These are phyloP conservation scores for Solea solea DNA, from an alignment of 2,113 vertebrate genomes.

Conservation along the genomic window DNA sequence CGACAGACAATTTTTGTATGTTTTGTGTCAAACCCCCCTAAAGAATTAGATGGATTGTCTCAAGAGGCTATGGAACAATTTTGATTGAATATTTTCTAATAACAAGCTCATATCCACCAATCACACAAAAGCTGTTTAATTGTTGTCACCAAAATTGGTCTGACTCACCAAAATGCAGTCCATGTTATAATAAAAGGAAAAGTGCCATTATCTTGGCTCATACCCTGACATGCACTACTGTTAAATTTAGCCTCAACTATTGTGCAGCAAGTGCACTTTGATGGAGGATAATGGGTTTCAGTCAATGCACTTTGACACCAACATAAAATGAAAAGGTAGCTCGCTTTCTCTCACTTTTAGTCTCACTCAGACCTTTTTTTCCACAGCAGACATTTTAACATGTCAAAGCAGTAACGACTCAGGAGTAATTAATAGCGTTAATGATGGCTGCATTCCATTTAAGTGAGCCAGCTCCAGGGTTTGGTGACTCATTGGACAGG, in stretches of 20 bases:
- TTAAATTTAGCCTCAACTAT: background rate
- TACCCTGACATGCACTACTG: background rate
- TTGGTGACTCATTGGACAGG: background rate
- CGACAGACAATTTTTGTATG: no score
- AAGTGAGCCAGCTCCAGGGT: background rate
- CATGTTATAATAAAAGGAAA: background rate
- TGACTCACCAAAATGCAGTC: background rate
- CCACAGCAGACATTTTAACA: background rate
- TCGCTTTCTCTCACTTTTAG: slow-evolving; percentile 1
- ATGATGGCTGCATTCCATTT: background rate
- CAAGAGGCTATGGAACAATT: no score
- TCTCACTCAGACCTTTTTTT: background rate
- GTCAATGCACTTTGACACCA: slow-evolving; percentile 8
- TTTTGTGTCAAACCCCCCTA: no score
- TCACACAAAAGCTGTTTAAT: background rate
- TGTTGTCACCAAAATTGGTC: background rate
- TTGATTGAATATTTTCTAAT: no score
- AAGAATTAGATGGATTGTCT: no score
- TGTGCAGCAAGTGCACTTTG: background rate
- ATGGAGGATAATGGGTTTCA: slow-evolving; percentile 22
- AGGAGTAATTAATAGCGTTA: background rate
- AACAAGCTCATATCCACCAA: no score
- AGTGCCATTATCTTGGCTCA: background rate
- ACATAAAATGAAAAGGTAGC: slow-evolving; percentile 10
- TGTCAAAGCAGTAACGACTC: background rate